Base-by-base conservation (phyloP, 2,113 vertebrate species). In the Callipepla squamata region DNA sequence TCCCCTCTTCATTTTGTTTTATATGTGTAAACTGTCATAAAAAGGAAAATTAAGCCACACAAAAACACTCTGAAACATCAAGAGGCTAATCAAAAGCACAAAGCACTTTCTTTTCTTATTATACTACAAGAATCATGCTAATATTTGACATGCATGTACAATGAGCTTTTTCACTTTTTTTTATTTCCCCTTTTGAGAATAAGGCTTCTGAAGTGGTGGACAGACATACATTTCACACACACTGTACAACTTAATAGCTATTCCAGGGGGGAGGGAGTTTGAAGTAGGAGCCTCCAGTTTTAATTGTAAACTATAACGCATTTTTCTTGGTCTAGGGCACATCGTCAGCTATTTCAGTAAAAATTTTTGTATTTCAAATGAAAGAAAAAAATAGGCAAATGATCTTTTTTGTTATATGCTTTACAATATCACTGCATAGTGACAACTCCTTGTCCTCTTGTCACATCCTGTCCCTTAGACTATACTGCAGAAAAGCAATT, bases 401-500 rank as follows among this genome's bases (percentile, higher is more conserved):
- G 55, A 96, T 93, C 57, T 74, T 93, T 91, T 97, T 97, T 97
- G 90, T 97, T 96, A 94, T 97, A 83, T 94, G 93, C 94, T 93
- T 96, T 97, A 97, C 96, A 85, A 92, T 95, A 96, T 91, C 57
- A 34, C 93, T 90, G 83, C 50, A 55, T 61, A 96, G 96, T 97
- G 97, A 97, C 97, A 97, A 97, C 93, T 96, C 95, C 97, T 96
- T 98, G 97, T 98, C 97, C 94, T 95, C 95, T 89, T 97, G 97
- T 98, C 97, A 97, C 91, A 95, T 96, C 83, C 95, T 96, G 94
- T 98, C 97, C 97, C 97, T 98, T 97, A 97, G 97, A 97, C 96
- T 93, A 95, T 89, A 80, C 89, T 94, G 89, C 94, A 97, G 94
- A 97, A 98, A 98, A 98, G 97, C 96, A 98, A 98, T 98, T 98